A percentile compares a stretch with the other conserved stretches of the same genome.
These are phyloP conservation scores for Dolichotis patagonum DNA, from an alignment of 2,113 vertebrate species.

Conservation along the genomic window DNA sequence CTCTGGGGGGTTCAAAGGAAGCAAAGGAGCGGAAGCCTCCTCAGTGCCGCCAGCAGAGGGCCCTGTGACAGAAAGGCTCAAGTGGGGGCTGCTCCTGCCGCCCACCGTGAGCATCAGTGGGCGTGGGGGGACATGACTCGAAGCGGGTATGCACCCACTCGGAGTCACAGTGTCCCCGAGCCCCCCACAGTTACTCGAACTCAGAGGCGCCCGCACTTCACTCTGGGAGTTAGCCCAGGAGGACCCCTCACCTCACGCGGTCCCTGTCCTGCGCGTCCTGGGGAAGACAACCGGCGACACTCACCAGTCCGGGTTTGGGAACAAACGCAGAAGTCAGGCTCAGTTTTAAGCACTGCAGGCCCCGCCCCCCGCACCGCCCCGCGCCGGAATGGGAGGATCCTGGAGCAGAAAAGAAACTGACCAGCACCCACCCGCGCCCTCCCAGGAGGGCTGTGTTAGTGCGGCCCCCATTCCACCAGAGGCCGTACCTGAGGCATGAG, in stretches of 20 bases:
- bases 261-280: too few species aligned
- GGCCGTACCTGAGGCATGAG: not conserved
- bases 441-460: not conserved
- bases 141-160: not conserved
- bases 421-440: accelerated
- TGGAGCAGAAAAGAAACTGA: not conserved
- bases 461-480: accelerated
- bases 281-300: too few species aligned
- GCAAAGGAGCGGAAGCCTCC: not conserved
- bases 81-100: not conserved
- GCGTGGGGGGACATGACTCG: not conserved
- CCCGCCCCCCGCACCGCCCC: not conserved
- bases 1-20: too few species aligned
- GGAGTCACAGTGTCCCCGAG: too few species aligned
- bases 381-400: not conserved
- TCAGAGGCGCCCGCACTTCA: not conserved
- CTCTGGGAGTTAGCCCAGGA: too few species aligned
- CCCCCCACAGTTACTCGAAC: accelerated
- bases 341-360: not conserved
- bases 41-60: not conserved
- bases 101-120: not conserved
- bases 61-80: not conserved
- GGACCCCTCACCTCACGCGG: not conserved
- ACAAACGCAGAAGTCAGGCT: accelerated
- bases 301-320: not conserved